Evolutionary conservation across 2,888 invertebrate genomes (phyloP).

Genomic region (Machimus atricapillus): DNA sequence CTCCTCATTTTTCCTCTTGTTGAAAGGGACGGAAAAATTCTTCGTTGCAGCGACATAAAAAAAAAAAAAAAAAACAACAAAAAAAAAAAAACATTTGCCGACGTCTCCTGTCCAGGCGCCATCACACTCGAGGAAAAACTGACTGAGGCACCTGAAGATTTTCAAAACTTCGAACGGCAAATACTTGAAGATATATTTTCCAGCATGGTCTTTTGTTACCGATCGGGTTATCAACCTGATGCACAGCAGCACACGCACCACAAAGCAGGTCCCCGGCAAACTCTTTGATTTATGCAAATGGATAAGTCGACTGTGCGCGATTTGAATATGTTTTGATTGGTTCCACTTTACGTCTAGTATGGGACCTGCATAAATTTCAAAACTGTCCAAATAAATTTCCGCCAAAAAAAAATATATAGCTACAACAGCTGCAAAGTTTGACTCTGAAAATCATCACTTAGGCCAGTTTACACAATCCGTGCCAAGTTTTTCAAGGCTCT

Average conservation of each 20-base stretch:
- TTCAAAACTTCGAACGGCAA: not conserved
- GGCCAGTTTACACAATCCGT: not conserved
- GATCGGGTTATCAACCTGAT: not conserved
- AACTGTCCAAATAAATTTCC: conserved; percentile 2
- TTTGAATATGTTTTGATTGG: conserved; percentile 29
- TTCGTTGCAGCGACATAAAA: not conserved
- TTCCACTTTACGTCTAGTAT: not conserved
- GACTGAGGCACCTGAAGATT: not conserved
- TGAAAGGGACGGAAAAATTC: not conserved
- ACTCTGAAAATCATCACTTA: not conserved
- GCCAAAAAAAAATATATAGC: not conserved
- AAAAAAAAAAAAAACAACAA: not conserved
- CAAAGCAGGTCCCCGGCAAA: not conserved
- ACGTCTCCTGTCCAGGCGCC: conserved; percentile 15
- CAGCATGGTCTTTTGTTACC: not conserved
- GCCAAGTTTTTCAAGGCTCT: not conserved
- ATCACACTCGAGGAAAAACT: not conserved
- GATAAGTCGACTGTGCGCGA: not conserved
- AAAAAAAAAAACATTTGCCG: conserved; percentile 18
- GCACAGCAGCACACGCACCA: not conserved
- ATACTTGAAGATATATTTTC: not conserved
- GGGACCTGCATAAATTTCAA: not conserved
- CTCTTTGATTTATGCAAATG: not conserved
- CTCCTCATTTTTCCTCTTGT: conserved; percentile 1
- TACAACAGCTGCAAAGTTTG: not conserved